Base-by-base conservation (phyloP, 23 tunicate genomes). In the Styela clava region DNA sequence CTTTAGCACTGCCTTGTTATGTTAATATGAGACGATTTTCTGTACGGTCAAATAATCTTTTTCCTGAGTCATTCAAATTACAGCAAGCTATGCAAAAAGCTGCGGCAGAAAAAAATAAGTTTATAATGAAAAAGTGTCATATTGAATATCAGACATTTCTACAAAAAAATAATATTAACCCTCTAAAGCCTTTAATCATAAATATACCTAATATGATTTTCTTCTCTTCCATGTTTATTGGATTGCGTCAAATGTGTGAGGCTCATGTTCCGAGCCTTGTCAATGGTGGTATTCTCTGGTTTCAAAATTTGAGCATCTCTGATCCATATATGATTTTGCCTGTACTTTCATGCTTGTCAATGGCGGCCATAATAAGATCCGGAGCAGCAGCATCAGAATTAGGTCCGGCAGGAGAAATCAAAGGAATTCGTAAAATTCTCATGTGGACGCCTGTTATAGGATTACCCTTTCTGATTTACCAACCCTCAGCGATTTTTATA, bases 291-390 rank as follows among this genome's bases (percentile, higher is more conserved):
- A 35, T 69, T 68, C 69, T 84, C 36, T 93, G 98, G 98, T 93
- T 93, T 72, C 28, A 26, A 35, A 69, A 93, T 82, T 78, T 93
- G 2, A 69, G 89, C 0, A 62, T 85, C 7, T 28, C 84, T 31
- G 98, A 93, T 68, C 98, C 98, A 2, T 87, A 81, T 68, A 84
- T 24, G 64, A 35, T 88, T 33, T 61, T 93, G 51, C 98, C 98
- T 22, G 12, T 84, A 20, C 61, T 84, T 31, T 35, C 89, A 16
- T 81, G 93, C 61, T 3, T 77, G 22, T 84, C 89, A 22, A 27
- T 93, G 82, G 61, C 68, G 27, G 70, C 82, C 2, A 69, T 93
- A 2, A 73, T 93, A 22, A 69, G 89, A n/a, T 93, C 44, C 76
- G 98, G 98, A 56, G 98, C 77, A 2, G 93, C 98, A 19, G 56